Conservation (phyloP, 37 sponge, comb jelly and placozoan genomes). For the Cliona cf. orientalis region DNA sequence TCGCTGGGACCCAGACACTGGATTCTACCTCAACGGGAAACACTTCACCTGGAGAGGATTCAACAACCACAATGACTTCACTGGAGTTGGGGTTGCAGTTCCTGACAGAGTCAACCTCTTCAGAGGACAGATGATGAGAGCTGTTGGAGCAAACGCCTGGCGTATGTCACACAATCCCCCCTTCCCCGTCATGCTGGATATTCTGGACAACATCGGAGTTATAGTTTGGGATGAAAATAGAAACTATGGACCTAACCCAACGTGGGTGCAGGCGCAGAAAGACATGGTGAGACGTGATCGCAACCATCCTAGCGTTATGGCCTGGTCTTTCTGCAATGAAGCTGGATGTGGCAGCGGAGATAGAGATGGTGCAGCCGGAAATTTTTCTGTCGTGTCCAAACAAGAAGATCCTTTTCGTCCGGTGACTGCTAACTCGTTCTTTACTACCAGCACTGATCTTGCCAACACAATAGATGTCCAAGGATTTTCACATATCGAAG, state of each 20-base stretch:
- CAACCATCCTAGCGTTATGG: conserved; percentile 69
- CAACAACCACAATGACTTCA: no score
- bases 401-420: conserved; percentile 40
- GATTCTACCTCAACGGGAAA: no score
- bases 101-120: conserved; percentile 55
- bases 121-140: no score
- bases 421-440: conserved; percentile 59
- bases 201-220: conserved; percentile 52
- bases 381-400: conserved; percentile 40
- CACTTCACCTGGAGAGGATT: no score
- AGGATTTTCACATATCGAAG: conserved; percentile 61
- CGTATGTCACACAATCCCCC: conserved; percentile 76
- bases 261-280: conserved; percentile 42
- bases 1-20: conserved; percentile 48
- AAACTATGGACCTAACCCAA: conserved; percentile 43
- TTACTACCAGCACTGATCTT: conserved; percentile 22
- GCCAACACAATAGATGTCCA: conserved; percentile 52
- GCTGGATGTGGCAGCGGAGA: conserved; percentile 36
- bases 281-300: conserved; percentile 73
- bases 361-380: background rate
- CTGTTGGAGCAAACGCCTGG: conserved; percentile 61
- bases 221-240: conserved; percentile 77
- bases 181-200: conserved; percentile 49
- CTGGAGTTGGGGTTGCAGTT: conserved; percentile 53
- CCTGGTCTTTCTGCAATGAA: conserved; percentile 74